Conservation (phyloP, 2,888 invertebrate genomes). For the Actias luna region DNA sequence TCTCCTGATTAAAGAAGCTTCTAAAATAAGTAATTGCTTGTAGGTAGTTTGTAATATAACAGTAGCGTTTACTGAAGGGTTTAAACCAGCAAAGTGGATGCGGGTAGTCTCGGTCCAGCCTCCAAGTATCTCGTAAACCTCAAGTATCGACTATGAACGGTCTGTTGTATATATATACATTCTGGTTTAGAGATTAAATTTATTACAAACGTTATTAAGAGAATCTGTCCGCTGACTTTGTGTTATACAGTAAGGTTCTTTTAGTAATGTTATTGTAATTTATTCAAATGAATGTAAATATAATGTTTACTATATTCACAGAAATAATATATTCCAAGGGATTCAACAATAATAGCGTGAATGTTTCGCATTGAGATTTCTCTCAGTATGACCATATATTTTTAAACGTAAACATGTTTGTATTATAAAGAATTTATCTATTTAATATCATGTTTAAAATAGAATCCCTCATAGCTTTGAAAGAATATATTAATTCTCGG, state of each 20-base stretch:
- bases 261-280: conserved; percentile 18
- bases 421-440: not conserved
- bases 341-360: not conserved
- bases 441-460: not conserved
- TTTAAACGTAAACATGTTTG: not conserved
- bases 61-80: conserved; percentile 60
- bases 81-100: conserved; percentile 66
- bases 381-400: not conserved
- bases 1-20: conserved; percentile 55
- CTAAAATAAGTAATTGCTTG: conserved; percentile 62
- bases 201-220: conserved; percentile 49
- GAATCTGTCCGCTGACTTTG: conserved; percentile 24
- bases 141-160: conserved; percentile 60
- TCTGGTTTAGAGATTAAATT: conserved; percentile 42
- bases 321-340: not conserved
- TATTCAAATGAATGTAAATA: conserved; percentile 9
- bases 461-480: not conserved
- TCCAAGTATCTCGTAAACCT: conserved; percentile 74
- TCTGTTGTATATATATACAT: conserved; percentile 56
- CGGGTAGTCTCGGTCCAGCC: conserved; percentile 71
- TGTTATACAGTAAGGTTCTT: conserved; percentile 15
- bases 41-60: conserved; percentile 64
- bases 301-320: conserved; percentile 10
- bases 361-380: not conserved
- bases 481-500: conserved; percentile 12